Conservation (phyloP, 2,797 vertebrate species). For the Enteromius argenteus region DNA sequence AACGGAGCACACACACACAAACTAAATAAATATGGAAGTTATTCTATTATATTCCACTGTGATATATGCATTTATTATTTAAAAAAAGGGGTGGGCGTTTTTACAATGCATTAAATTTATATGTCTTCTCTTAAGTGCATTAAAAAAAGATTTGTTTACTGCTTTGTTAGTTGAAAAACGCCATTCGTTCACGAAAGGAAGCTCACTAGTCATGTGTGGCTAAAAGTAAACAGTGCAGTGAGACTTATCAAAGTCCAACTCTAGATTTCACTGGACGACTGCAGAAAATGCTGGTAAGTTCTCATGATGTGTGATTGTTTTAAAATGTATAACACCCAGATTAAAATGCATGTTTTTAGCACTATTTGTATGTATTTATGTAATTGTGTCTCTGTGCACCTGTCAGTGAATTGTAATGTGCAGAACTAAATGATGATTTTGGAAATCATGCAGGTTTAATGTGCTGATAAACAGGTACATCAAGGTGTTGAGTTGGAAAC, state of each 20-base stretch:
- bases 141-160: not conserved
- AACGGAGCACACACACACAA: not conserved
- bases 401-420: not conserved
- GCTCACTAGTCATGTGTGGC: slow-evolving; percentile 20
- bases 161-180: not conserved
- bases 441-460: not conserved
- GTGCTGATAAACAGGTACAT: slow-evolving; percentile 54
- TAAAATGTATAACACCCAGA: not conserved
- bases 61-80: not conserved
- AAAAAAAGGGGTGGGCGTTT: too few species aligned
- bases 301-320: not conserved
- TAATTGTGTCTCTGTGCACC: not conserved
- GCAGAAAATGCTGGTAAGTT: slow-evolving; percentile 55
- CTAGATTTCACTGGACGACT: slow-evolving; percentile 1
- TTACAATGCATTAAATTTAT: not conserved
- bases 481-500: slow-evolving; percentile 73
- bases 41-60: not conserved
- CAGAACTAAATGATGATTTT: not conserved
- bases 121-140: not conserved
- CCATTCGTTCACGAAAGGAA: not conserved
- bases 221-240: slow-evolving; percentile 39
- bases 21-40: not conserved
- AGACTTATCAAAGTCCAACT: slow-evolving; percentile 59
- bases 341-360: not conserved
- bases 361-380: not conserved